Conservation (phyloP, 2,113 vertebrate species). For the Sinocyclocheilus anophthalmus region DNA sequence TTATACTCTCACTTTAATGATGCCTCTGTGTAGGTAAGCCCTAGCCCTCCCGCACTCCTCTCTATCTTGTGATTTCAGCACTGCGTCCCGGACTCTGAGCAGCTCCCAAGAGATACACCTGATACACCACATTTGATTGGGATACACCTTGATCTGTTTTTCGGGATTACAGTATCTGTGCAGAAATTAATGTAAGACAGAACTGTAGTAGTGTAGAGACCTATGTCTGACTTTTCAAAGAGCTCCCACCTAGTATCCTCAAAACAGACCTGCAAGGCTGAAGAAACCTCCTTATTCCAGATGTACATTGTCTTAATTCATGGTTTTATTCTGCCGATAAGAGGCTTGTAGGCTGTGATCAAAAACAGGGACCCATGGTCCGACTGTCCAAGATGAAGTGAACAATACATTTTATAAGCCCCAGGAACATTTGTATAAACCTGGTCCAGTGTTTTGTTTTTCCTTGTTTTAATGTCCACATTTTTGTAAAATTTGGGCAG, state of each 20-base stretch:
- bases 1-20: background rate
- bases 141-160: background rate
- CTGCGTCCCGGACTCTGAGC: background rate
- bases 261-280: conserved; percentile 1
- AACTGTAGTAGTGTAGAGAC: background rate
- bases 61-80: background rate
- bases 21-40: background rate
- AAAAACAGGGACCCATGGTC: background rate
- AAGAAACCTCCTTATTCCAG: background rate
- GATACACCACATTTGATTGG: background rate
- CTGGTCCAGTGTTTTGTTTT: background rate
- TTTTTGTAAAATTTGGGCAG: background rate
- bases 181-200: background rate
- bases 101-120: background rate
- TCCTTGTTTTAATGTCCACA: background rate
- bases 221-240: background rate
- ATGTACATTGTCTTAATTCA: background rate
- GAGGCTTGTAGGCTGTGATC: background rate
- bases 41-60: background rate
- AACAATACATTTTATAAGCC: background rate
- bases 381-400: background rate
- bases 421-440: background rate
- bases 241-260: background rate
- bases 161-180: background rate
- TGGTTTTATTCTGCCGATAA: background rate